A percentile compares a stretch with the other conserved stretches of the same genome.
Evolutionary conservation across 1,140 invertebrate genomes (phyloP).

Genomic region (Harlomillsia oculata): DNA sequence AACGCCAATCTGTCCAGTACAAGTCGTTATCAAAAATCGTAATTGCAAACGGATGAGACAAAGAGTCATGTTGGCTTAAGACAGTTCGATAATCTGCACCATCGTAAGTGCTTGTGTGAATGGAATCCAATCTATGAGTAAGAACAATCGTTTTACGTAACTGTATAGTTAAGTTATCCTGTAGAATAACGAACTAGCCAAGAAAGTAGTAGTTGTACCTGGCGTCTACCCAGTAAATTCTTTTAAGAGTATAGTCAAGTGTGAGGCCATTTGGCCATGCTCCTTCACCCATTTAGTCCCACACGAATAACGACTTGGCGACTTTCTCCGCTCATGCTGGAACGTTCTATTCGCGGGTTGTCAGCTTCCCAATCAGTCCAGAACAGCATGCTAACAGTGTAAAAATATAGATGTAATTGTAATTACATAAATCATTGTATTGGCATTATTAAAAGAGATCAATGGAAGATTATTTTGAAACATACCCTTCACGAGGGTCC

Average conservation of each 20-base stretch:
- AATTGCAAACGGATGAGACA: conserved; percentile 57
- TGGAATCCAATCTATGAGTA: conserved; percentile 60
- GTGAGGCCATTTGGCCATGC: conserved; percentile 62
- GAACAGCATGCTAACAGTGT: conserved; percentile 46
- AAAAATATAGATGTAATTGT: background rate
- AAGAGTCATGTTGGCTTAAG: conserved; percentile 46
- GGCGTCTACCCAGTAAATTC: conserved; percentile 61
- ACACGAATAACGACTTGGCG: conserved; percentile 45
- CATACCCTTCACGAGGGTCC: conserved; percentile 63
- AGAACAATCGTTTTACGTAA: no score
- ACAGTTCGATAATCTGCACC: conserved; percentile 46
- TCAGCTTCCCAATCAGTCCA: conserved; percentile 52
- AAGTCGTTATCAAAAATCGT: conserved; percentile 49
- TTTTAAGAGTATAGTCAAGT: conserved; percentile 49
- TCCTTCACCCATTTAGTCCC: conserved; percentile 46
- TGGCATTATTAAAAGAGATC: background rate
- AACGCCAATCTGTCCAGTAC: conserved; percentile 58
- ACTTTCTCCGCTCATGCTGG: conserved; percentile 51
- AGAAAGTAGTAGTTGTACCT: no score
- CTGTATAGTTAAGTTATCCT: no score
- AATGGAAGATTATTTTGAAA: background rate
- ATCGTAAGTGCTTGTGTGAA: conserved; percentile 63
- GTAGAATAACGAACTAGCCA: no score
- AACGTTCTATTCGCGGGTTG: conserved; percentile 50
- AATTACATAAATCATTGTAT: background rate